Conservation (phyloP, 2,797 vertebrate species). For the Buceros bicornis region DNA sequence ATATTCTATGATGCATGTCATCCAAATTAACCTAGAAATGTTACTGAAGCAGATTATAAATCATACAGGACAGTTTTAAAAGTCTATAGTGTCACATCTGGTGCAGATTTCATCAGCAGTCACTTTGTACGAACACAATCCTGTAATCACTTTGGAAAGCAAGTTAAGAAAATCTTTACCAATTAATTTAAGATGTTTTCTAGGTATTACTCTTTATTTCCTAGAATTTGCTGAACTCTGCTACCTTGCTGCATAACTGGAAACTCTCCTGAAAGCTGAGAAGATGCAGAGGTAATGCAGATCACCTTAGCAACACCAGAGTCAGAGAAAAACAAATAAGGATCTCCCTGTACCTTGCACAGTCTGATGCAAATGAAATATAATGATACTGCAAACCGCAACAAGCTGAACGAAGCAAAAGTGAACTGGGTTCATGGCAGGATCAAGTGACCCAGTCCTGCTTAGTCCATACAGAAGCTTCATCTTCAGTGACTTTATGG, state of each 20-base stretch:
- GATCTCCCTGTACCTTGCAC: neutral
- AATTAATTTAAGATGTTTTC: neutral
- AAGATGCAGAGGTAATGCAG: neutral
- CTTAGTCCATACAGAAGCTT: neutral
- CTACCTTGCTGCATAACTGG: neutral
- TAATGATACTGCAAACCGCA: neutral
- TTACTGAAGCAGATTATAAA: conserved; percentile 18
- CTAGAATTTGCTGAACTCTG: neutral
- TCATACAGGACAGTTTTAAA: conserved; percentile 17
- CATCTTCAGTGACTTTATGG: neutral
- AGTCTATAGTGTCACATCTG: neutral
- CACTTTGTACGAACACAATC: neutral
- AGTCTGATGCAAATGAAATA: neutral
- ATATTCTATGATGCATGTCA: neutral
- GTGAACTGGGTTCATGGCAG: neutral
- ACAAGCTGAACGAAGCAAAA: neutral
- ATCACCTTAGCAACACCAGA: neutral
- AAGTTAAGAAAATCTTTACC: neutral
- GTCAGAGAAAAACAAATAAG: neutral
- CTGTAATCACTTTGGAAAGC: neutral
- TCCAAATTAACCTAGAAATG: conserved; percentile 40
- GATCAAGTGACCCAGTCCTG: neutral
- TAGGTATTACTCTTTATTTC: neutral
- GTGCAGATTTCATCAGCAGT: neutral
- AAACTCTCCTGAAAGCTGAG: neutral